These are phyloP conservation scores for Myocastor coypus DNA, from an alignment of 2,113 vertebrate species.

Conservation along the genomic window DNA sequence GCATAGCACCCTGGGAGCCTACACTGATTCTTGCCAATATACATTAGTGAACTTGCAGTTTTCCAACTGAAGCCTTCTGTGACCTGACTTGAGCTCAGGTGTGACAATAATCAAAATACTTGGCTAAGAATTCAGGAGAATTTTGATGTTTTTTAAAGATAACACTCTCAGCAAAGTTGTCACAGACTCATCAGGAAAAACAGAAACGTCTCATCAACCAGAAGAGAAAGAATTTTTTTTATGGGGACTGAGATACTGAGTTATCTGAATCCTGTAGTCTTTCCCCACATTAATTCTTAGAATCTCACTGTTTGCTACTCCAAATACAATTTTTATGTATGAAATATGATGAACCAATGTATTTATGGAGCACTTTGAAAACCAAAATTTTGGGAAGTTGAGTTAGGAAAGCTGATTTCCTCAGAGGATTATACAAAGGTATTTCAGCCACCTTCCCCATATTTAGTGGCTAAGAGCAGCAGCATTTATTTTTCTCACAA, in stretches of 20 bases:
- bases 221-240: not conserved
- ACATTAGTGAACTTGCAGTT: slow-evolving; percentile 26
- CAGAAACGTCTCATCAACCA: slow-evolving; percentile 7
- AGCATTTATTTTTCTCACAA: slow-evolving; percentile 20
- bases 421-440: not conserved
- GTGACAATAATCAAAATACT: slow-evolving; percentile 16
- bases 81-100: not conserved
- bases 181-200: slow-evolving; percentile 40
- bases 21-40: slow-evolving; percentile 22
- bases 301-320: not conserved
- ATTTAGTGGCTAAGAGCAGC: not conserved
- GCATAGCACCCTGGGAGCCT: not conserved
- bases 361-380: slow-evolving; percentile 25
- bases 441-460: not conserved
- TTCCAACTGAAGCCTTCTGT: not conserved
- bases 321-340: slow-evolving; percentile 43
- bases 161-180: not conserved
- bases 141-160: slow-evolving; percentile 28
- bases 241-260: not conserved
- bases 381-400: not conserved
- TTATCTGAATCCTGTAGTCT: not conserved
- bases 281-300: not conserved
- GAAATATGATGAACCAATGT: slow-evolving; percentile 4
- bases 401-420: not conserved
- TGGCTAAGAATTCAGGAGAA: slow-evolving; percentile 18